Conservation (phyloP, 2,113 vertebrate genomes). For the Tyto alba region DNA sequence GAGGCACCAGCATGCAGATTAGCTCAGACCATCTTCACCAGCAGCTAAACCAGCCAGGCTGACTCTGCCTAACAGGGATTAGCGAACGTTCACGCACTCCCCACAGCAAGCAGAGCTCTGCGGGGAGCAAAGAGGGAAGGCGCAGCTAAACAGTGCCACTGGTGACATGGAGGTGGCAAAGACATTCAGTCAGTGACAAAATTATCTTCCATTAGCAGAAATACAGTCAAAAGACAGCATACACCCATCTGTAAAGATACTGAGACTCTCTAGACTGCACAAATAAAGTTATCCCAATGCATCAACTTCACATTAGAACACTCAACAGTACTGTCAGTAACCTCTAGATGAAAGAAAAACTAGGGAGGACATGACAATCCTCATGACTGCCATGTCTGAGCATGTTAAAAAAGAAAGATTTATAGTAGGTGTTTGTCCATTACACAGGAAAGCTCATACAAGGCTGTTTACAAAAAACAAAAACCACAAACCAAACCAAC, state of each 20-base stretch:
- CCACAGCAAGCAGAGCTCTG: neutral
- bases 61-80: neutral
- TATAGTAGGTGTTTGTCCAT: neutral
- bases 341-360: neutral
- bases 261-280: neutral
- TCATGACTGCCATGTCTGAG: neutral
- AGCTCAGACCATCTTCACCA: neutral
- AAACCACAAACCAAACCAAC: too few relatives aligned
- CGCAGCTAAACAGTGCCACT: neutral
- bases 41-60: neutral
- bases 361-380: neutral
- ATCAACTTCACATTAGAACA: neutral
- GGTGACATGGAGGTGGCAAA: neutral
- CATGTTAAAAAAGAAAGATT: neutral
- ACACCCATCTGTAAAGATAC: neutral
- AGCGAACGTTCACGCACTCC: neutral
- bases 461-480: neutral
- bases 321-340: neutral
- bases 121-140: neutral
- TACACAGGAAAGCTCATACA: neutral
- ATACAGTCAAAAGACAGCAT: neutral
- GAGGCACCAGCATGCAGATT: neutral
- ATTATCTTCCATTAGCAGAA: neutral
- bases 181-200: neutral
- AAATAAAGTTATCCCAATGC: neutral